phyloP scores from a whole-genome alignment of 2,888 invertebrate species.

The Drosophila austrosaltans region DNA sequence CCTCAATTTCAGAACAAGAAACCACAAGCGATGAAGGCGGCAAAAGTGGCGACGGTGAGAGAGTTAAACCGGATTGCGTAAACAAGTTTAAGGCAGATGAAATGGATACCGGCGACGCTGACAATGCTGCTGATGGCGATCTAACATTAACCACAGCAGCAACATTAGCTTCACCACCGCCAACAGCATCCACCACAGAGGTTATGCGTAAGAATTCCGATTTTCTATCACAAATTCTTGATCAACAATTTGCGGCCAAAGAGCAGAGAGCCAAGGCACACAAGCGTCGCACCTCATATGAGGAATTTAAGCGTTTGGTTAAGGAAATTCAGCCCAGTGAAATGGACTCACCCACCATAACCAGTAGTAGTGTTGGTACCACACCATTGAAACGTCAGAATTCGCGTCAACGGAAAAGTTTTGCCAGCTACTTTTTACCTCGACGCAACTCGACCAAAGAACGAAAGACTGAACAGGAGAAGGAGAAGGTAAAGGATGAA shows the following conservation, averaged over 20 bases:
- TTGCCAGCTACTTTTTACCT: constrained; percentile 76
- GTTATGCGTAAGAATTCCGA: constrained; percentile 82
- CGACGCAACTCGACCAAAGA: constrained; percentile 69
- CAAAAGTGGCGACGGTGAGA: constrained; percentile 28
- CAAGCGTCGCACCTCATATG: constrained; percentile 83
- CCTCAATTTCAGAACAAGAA: constrained; percentile 81
- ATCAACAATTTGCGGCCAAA: constrained; percentile 79
- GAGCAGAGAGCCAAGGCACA: constrained; percentile 81
- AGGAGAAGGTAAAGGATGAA: constrained; percentile 22
- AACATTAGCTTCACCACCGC: constrained; percentile 33
- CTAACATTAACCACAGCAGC: constrained; percentile 57
- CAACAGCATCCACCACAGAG: constrained; percentile 71
- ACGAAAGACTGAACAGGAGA: constrained; percentile 51
- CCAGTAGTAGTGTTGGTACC: background rate
- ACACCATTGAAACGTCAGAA: constrained; percentile 81
- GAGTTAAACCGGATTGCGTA: constrained; percentile 73
- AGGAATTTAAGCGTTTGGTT: constrained; percentile 83
- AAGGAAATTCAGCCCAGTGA: constrained; percentile 77
- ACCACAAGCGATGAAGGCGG: constrained; percentile 48
- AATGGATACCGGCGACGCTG: constrained; percentile 76
- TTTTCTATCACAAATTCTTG: constrained; percentile 82
- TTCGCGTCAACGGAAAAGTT: constrained; percentile 81
- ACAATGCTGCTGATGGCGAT: constrained; percentile 44
- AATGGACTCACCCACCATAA: constrained; percentile 20
- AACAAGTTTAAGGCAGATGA: constrained; percentile 77